Base-by-base conservation (phyloP, 2,113 vertebrate genomes). In the human (Homo sapiens) region DNA sequence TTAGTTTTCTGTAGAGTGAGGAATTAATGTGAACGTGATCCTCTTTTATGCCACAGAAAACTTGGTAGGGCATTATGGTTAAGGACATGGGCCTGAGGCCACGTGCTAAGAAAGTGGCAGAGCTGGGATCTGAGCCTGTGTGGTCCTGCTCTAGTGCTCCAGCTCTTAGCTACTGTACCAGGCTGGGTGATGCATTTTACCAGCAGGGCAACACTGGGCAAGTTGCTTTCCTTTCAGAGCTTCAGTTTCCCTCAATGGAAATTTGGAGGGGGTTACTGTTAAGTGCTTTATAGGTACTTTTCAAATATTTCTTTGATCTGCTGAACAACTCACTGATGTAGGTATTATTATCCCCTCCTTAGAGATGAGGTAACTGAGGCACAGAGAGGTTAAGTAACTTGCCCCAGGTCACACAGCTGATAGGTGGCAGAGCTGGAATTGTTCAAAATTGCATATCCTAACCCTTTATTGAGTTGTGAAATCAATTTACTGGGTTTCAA, bases 11-110 rank as follows among this genome's bases (percentile, higher is more conserved):
- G 79, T 79, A 70, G 43, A 95, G 72, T 87, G 45, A 84, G 68
- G 38, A 61, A 82, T 97, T 82, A 78, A 87, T 86, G 86, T 52
- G 79, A 90, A 93, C 73, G 23, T 66, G n/a, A 88, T 66, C 50
- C 70, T 88, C 45, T 89, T 96, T 96, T 92, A 93, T 86, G 87
- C 83, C 76, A 61, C 35, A 55, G 93, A 93, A 84, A 97, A 81
- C 50, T 64, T 75, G 52, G 35, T 50, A 76, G 86, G 88, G 23
- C 17, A 52, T 90, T 50, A 14, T 76, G 40, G 75, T 82, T 18
- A 64, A 76, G 89, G 85, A 92, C 3, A 3, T 80, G 64, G 73
- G n/a, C 52, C 45, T 43, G 55, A 90, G 32, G 57, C 66, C 70
- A 59, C 48, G 23, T 25, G 43, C 66, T 75, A 22, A 23, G 27